These are phyloP conservation scores for Xanthorhoe spadicearia DNA, from an alignment of 2,888 invertebrate species.

Conservation along the genomic window DNA sequence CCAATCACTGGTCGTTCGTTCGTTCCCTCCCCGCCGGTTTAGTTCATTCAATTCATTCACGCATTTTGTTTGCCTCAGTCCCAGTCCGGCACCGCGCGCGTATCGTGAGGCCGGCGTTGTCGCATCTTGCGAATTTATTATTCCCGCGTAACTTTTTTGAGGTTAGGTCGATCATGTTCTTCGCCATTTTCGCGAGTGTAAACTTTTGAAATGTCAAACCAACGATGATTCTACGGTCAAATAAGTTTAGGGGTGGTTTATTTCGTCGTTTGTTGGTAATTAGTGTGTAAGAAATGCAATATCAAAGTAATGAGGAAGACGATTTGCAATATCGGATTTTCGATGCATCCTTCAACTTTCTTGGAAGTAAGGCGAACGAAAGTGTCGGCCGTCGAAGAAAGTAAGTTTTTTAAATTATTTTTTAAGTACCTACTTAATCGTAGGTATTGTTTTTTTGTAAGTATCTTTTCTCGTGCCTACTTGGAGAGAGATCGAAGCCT, in stretches of 20 bases:
- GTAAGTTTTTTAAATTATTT: conserved; percentile 70
- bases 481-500: too few relatives aligned
- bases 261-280: conserved; percentile 60
- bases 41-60: neutral
- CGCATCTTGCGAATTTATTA: conserved; percentile 39
- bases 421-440: neutral
- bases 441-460: neutral
- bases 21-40: neutral
- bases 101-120: conserved; percentile 62
- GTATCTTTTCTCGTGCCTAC: too few relatives aligned
- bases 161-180: conserved; percentile 32
- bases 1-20: conserved; percentile 5
- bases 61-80: conserved; percentile 4
- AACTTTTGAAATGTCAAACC: conserved; percentile 55
- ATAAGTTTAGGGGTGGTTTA: conserved; percentile 74
- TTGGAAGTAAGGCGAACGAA: conserved; percentile 59
- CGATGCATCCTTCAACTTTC: conserved; percentile 79
- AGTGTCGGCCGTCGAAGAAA: conserved; percentile 67
- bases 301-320: conserved; percentile 80
- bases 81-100: conserved; percentile 74
- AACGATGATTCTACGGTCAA: conserved; percentile 75
- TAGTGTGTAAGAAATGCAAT: conserved; percentile 82
- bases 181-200: conserved; percentile 32
- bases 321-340: conserved; percentile 83
- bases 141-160: conserved; percentile 38